A percentile compares a stretch with the other conserved stretches of the same genome.
phyloP scores from a whole-genome alignment of 2,113 vertebrate genomes.

The Tor tambroides region DNA sequence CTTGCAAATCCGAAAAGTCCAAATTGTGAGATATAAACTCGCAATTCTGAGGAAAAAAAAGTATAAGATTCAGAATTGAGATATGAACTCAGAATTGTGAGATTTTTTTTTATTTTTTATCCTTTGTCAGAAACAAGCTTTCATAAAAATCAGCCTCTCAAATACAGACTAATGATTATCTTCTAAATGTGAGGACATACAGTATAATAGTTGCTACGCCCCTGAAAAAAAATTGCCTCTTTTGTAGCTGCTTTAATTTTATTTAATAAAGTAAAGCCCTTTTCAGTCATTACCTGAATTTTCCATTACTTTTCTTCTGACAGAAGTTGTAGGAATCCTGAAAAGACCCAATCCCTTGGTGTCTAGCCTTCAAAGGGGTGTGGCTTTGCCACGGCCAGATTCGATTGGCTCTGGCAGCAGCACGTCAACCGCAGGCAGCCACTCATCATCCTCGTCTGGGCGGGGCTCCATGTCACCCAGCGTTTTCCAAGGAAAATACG shows the following conservation, averaged over 20 bases:
- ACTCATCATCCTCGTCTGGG: conserved; percentile 75
- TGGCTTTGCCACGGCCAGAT: conserved; percentile 61
- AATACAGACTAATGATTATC: not conserved
- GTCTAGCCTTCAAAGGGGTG: conserved; percentile 42
- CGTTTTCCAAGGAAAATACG: conserved; percentile 45
- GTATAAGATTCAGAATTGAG: not conserved
- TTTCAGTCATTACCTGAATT: not conserved
- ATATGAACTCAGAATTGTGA: not conserved
- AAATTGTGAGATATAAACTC: no score
- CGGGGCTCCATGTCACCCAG: conserved; percentile 73
- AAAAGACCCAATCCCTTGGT: conserved; percentile 22
- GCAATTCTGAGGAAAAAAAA: not conserved
- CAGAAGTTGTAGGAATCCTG: conserved; percentile 44
- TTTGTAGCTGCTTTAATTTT: not conserved
- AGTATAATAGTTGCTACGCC: not conserved
- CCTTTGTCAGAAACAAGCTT: not conserved
- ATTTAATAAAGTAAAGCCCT: no score
- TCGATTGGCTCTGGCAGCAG: conserved; percentile 74
- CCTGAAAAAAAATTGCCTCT: not conserved
- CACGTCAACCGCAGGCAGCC: conserved; percentile 75
- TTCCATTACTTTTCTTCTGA: not conserved
- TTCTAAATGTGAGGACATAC: not conserved
- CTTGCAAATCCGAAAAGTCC: no score
- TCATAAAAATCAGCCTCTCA: not conserved
- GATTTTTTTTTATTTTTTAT: not conserved